phyloP scores from a whole-genome alignment of 2,113 vertebrate species.

The Eudyptes chrysolophus region DNA sequence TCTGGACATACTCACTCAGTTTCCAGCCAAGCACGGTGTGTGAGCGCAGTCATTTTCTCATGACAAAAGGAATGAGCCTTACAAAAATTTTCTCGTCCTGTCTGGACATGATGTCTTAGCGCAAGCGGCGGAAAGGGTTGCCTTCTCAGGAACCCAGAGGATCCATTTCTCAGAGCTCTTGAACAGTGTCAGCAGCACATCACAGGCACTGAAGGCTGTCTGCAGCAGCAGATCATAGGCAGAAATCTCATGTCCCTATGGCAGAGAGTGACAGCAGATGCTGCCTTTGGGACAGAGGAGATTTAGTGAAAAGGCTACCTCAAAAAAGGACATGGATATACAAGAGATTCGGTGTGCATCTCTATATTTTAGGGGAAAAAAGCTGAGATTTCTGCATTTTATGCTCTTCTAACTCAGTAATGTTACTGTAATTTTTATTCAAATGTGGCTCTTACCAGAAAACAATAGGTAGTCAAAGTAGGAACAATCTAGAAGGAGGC shows the following conservation, averaged over 20 bases:
- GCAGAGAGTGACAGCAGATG: not conserved
- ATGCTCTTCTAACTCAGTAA: not conserved
- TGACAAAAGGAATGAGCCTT: not conserved
- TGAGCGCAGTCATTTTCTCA: not conserved
- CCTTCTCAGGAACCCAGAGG: not conserved
- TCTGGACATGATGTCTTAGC: accelerated
- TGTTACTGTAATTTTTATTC: not conserved
- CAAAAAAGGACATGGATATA: not conserved
- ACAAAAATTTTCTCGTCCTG: not conserved
- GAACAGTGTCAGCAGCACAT: not conserved
- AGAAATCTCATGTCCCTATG: not conserved
- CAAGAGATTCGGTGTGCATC: not conserved
- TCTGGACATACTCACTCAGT: not conserved
- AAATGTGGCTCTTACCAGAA: not conserved
- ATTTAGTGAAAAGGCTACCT: not conserved
- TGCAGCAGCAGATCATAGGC: not conserved
- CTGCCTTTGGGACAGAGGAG: not conserved
- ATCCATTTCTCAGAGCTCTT: not conserved
- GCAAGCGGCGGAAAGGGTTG: not conserved
- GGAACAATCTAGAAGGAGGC: not conserved
- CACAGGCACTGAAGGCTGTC: not conserved
- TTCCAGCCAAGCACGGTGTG: not conserved
- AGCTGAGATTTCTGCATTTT: not conserved
- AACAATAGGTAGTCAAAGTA: not conserved
- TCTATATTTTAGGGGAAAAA: not conserved